Conservation (phyloP, 1,140 invertebrate genomes). For the Drosophila kurseongensis region DNA sequence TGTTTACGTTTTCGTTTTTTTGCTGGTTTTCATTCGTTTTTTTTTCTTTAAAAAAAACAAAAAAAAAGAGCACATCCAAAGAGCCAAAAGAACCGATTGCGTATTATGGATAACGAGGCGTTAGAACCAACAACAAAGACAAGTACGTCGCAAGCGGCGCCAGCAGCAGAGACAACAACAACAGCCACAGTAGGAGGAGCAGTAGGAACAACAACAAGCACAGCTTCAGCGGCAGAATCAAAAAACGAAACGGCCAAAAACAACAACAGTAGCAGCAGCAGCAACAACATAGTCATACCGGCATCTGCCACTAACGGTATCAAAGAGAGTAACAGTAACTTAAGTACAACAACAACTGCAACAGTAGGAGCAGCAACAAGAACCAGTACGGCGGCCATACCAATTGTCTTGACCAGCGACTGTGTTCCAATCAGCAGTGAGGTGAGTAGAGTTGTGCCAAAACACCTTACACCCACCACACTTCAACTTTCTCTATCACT, state of each 20-base stretch:
- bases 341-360: conserved; percentile 71
- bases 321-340: conserved; percentile 84
- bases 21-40: conserved; percentile 15
- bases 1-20: conserved; percentile 28
- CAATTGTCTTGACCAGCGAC: conserved; percentile 74
- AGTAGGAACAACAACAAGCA: conserved; percentile 20
- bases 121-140: conserved; percentile 71
- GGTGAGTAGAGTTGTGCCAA: conserved; percentile 61
- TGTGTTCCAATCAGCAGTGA: conserved; percentile 66
- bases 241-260: conserved; percentile 67
- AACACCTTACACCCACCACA: not conserved
- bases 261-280: conserved; percentile 62
- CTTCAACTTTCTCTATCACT: conserved; percentile 1
- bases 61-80: conserved; percentile 27
- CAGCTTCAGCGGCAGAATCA: conserved; percentile 33
- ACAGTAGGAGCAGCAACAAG: conserved; percentile 40
- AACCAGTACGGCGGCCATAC: conserved; percentile 47
- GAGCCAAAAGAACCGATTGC: conserved; percentile 62
- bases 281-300: conserved; percentile 52
- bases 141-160: conserved; percentile 49
- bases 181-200: conserved; percentile 18
- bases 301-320: conserved; percentile 79
- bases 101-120: conserved; percentile 83
- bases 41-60: conserved; percentile 6
- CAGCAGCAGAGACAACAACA: conserved; percentile 50